phyloP scores from a whole-genome alignment of 2,797 vertebrate species.

The Spea hammondii region DNA sequence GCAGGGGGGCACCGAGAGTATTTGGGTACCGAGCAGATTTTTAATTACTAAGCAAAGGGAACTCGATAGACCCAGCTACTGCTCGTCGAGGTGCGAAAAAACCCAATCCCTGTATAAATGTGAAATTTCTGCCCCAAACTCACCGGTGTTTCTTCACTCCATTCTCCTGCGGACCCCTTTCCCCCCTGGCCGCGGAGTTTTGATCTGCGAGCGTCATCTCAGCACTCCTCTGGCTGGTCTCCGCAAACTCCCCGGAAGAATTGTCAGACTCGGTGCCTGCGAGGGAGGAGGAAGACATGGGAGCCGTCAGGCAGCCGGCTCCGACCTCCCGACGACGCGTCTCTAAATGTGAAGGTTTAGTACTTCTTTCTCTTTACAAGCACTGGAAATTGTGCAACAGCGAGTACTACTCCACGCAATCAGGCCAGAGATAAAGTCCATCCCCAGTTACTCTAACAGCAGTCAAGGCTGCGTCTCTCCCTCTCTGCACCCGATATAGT shows the following conservation, averaged over 20 bases:
- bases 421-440: slow-evolving; percentile 25
- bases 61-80: no score
- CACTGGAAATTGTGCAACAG: slow-evolving; percentile 28
- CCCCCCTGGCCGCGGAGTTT: slow-evolving; percentile 60
- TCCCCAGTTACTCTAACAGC: neutral
- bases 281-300: neutral
- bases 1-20: no score
- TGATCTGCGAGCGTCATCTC: slow-evolving; percentile 69
- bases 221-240: slow-evolving; percentile 78
- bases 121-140: neutral
- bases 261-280: slow-evolving; percentile 94
- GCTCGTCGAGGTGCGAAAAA: no score
- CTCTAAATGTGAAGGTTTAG: slow-evolving; percentile 16
- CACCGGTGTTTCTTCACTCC: slow-evolving; percentile 90
- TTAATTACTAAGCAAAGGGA: no score
- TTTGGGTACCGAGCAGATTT: no score
- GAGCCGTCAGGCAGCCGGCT: slow-evolving; percentile 1
- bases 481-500: no score
- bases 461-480: no score
- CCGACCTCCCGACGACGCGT: slow-evolving; percentile 9
- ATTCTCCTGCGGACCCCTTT: slow-evolving; percentile 80
- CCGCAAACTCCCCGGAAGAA: slow-evolving; percentile 87
- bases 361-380: neutral
- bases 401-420: neutral
- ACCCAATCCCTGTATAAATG: neutral